Percentiles rank a stretch among this genome's conserved stretches.
These are phyloP conservation scores for Oophaga sylvatica DNA, from an alignment of 2,797 vertebrate genomes.

Conservation along the genomic window DNA sequence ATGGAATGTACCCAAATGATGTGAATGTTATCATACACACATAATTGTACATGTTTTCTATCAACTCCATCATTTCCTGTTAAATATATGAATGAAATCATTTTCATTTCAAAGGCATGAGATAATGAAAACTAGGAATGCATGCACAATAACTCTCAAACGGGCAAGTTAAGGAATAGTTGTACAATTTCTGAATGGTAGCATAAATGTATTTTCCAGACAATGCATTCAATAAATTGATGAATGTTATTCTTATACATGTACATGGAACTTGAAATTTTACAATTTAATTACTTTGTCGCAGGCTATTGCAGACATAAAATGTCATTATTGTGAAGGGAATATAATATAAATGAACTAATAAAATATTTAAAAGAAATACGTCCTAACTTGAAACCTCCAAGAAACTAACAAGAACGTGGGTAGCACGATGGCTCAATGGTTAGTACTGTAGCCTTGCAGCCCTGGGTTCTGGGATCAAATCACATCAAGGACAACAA, in stretches of 20 bases:
- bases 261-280: constrained; percentile 4
- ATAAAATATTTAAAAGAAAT: background rate
- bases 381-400: background rate
- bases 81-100: constrained; percentile 11
- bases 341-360: constrained; percentile 1
- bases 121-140: constrained; percentile 5
- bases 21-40: background rate
- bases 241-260: constrained; percentile 18
- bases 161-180: background rate
- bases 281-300: constrained; percentile 7
- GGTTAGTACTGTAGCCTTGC: no score
- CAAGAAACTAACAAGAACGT: background rate
- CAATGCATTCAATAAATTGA: constrained; percentile 18
- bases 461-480: no score
- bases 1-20: background rate
- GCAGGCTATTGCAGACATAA: background rate
- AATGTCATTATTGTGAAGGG: constrained; percentile 1
- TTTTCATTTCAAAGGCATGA: constrained; percentile 10
- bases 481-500: no score
- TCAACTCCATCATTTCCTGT: background rate
- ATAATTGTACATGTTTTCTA: constrained; percentile 5
- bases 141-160: background rate
- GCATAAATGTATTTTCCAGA: constrained; percentile 23
- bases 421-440: no score
- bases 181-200: background rate